Conservation (phyloP, 2,113 vertebrate genomes). For the Chaenogobius annularis region DNA sequence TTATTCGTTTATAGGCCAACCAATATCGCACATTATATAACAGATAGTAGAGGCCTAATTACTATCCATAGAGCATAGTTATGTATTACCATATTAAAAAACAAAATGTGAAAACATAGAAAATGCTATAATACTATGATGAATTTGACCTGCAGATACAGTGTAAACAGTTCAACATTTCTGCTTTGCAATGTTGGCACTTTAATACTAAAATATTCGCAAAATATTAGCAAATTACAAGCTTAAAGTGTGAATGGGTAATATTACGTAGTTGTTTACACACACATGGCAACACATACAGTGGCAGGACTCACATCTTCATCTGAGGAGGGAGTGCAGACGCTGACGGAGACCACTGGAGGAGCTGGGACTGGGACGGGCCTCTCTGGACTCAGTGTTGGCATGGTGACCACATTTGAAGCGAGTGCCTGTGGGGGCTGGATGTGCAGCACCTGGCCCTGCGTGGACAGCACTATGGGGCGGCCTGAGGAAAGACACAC, state of each 20-base stretch:
- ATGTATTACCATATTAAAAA: no score
- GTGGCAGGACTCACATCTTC: constrained; percentile 72
- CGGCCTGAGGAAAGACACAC: constrained; percentile 71
- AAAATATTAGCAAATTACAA: neutral
- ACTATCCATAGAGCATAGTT: no score
- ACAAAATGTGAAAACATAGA: neutral
- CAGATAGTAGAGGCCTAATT: no score
- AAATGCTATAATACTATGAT: neutral
- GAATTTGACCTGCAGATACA: neutral
- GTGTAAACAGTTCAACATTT: neutral
- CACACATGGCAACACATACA: neutral
- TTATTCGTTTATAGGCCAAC: no score
- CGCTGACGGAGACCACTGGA: constrained; percentile 46
- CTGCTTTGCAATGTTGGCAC: neutral
- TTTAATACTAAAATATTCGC: neutral
- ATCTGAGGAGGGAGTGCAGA: constrained; percentile 61
- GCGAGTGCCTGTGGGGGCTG: constrained; percentile 77
- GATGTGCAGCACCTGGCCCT: constrained; percentile 83
- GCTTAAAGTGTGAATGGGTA: neutral
- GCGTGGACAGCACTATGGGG: constrained; percentile 81
- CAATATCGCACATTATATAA: no score
- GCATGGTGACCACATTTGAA: constrained; percentile 72
- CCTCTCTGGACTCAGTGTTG: constrained; percentile 70
- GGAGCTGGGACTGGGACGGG: constrained; percentile 62
- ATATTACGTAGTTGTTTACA: neutral